These are phyloP conservation scores for Ametastegia equiseti DNA, from an alignment of 2,888 invertebrate species.

Conservation along the genomic window DNA sequence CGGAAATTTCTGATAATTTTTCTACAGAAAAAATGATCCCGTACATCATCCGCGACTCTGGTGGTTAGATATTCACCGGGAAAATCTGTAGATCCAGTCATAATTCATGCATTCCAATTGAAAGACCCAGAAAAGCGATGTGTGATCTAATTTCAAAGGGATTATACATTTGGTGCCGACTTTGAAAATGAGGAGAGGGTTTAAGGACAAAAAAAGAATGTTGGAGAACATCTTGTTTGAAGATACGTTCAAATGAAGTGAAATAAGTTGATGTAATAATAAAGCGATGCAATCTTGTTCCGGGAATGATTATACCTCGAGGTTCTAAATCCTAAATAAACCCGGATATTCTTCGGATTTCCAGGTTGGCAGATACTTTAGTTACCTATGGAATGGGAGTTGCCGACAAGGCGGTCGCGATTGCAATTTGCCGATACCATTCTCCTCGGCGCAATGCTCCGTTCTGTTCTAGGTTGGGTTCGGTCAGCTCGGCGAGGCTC, in stretches of 20 bases:
- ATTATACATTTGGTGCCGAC: no score
- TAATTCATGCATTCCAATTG: no score
- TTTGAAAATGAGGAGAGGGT: neutral
- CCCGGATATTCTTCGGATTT: slow-evolving; percentile 62
- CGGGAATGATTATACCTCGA: slow-evolving; percentile 25
- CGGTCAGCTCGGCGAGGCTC: slow-evolving; percentile 32
- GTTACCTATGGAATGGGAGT: slow-evolving; percentile 59
- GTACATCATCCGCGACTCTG: no score
- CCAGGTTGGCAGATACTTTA: slow-evolving; percentile 39
- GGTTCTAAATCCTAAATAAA: slow-evolving; percentile 58
- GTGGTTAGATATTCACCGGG: no score
- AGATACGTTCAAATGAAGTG: neutral
- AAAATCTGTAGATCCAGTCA: no score
- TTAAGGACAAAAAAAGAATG: neutral
- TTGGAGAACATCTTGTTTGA: neutral
- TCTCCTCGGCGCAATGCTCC: slow-evolving; percentile 66
- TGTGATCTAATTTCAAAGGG: no score
- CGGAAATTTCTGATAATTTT: no score
- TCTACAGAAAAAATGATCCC: no score
- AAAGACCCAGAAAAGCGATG: no score
- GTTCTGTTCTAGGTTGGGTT: slow-evolving; percentile 53
- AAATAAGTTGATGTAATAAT: neutral
- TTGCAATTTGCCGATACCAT: slow-evolving; percentile 74
- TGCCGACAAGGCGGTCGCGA: slow-evolving; percentile 70
- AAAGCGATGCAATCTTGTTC: slow-evolving; percentile 18